Evolutionary conservation across 1,140 invertebrate species (phyloP).

Genomic region (Contarinia nasturtii): DNA sequence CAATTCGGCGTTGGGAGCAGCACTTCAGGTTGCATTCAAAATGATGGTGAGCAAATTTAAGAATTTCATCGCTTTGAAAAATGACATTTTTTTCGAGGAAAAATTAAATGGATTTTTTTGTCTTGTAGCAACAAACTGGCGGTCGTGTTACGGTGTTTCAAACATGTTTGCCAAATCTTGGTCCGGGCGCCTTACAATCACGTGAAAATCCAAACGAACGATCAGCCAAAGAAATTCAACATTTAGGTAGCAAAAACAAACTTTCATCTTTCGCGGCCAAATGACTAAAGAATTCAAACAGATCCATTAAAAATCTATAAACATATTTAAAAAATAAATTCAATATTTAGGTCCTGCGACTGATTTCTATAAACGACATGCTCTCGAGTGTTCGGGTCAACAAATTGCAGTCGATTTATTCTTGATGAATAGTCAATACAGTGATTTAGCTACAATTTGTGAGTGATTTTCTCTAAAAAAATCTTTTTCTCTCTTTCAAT

Average conservation of each 20-base stretch:
- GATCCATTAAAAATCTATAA: no score
- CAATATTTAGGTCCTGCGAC: conserved; percentile 80
- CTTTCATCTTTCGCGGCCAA: no score
- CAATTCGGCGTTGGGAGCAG: conserved; percentile 74
- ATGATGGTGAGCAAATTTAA: conserved; percentile 45
- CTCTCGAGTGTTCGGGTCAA: conserved; percentile 87
- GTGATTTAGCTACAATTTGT: conserved; percentile 86
- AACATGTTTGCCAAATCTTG: conserved; percentile 74
- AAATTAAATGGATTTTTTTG: conserved; percentile 5
- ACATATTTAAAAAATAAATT: no score
- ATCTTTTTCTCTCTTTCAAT: not conserved
- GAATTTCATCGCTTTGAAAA: no score
- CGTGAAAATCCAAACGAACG: conserved; percentile 76
- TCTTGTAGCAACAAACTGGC: conserved; percentile 63
- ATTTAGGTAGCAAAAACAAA: no score
- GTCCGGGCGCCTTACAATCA: conserved; percentile 66
- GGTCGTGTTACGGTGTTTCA: conserved; percentile 91
- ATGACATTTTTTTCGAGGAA: no score
- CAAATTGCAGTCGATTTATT: conserved; percentile 95
- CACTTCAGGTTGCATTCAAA: conserved; percentile 81
- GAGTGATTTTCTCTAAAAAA: conserved; percentile 21
- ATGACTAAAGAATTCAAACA: no score
- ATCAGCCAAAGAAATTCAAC: conserved; percentile 56
- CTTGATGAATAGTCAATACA: conserved; percentile 79
- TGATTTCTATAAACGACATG: conserved; percentile 95